A percentile compares a stretch with the other conserved stretches of the same genome.
Evolutionary conservation across 92 coral and sea anemone species (phyloP).

Genomic region (Zoanthus sansibaricus): DNA sequence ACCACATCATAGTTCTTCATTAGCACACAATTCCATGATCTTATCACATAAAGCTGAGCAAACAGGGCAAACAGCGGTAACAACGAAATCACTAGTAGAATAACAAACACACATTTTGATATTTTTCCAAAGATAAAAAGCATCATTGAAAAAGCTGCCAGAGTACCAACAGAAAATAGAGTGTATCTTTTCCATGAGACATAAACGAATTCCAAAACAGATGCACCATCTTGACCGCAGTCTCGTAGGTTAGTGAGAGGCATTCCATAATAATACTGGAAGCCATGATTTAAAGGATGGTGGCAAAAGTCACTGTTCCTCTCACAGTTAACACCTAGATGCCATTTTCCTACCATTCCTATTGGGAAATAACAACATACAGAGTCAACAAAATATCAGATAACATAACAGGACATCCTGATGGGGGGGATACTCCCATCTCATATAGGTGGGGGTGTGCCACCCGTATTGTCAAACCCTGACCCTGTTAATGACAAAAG

Average conservation of each 20-base stretch:
- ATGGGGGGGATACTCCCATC: no score
- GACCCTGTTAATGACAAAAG: no score
- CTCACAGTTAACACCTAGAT: constrained; percentile 76
- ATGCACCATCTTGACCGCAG: constrained; percentile 54
- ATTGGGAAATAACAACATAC: not conserved
- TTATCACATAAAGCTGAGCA: not conserved
- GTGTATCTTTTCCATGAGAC: constrained; percentile 43
- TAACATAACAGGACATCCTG: no score
- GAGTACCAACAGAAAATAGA: constrained; percentile 34
- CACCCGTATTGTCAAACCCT: no score
- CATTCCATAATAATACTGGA: constrained; percentile 81
- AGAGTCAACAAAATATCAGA: no score
- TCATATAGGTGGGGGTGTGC: no score
- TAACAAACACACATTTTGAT: not conserved
- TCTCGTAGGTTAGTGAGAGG: constrained; percentile 70
- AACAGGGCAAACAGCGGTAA: not conserved
- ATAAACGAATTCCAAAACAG: constrained; percentile 37
- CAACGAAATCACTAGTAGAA: not conserved
- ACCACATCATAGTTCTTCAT: constrained; percentile 78
- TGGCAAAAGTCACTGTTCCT: constrained; percentile 62
- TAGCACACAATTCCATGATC: constrained; percentile 52
- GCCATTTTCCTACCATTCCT: constrained; percentile 92
- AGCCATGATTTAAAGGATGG: constrained; percentile 83
- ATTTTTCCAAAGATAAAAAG: constrained; percentile 19
- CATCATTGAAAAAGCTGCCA: constrained; percentile 39